Evolutionary conservation across 1,140 invertebrate genomes (phyloP).

Genomic region (Trichoplusia ni): DNA sequence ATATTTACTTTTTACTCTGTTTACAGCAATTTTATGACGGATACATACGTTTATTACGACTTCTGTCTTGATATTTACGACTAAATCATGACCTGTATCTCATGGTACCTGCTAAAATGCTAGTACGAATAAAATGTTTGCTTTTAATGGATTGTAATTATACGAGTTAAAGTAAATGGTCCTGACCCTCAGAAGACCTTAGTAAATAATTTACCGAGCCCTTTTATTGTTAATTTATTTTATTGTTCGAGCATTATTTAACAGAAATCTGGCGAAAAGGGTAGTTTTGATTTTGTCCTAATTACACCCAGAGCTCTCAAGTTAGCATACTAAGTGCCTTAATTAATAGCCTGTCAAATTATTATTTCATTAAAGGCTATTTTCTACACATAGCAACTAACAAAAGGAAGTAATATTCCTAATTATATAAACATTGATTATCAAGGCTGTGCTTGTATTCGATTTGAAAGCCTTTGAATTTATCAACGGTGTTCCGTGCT

Average conservation of each 20-base stretch:
- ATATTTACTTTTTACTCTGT: too few species aligned
- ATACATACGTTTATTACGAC: too few species aligned
- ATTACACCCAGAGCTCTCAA: background rate
- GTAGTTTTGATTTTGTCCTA: background rate
- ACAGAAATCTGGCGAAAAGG: conserved; percentile 1
- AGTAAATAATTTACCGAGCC: too few species aligned
- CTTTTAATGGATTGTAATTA: too few species aligned
- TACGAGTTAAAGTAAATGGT: too few species aligned
- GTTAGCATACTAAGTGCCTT: background rate
- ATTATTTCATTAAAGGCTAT: background rate
- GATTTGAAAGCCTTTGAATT: background rate
- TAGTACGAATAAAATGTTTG: too few species aligned
- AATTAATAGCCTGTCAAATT: background rate
- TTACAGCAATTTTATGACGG: too few species aligned
- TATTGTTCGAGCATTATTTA: background rate
- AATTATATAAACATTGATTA: background rate
- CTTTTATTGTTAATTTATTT: conserved; percentile 11
- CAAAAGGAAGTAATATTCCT: background rate
- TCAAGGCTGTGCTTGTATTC: background rate
- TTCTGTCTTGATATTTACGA: too few species aligned
- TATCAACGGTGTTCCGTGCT: background rate
- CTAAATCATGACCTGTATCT: too few species aligned
- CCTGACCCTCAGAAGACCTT: too few species aligned
- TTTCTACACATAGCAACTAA: background rate
- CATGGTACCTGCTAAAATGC: too few species aligned